A percentile compares a stretch with the other conserved stretches of the same genome.
phyloP scores from a whole-genome alignment of 2,113 vertebrate genomes.

The Nymphicus hollandicus region DNA sequence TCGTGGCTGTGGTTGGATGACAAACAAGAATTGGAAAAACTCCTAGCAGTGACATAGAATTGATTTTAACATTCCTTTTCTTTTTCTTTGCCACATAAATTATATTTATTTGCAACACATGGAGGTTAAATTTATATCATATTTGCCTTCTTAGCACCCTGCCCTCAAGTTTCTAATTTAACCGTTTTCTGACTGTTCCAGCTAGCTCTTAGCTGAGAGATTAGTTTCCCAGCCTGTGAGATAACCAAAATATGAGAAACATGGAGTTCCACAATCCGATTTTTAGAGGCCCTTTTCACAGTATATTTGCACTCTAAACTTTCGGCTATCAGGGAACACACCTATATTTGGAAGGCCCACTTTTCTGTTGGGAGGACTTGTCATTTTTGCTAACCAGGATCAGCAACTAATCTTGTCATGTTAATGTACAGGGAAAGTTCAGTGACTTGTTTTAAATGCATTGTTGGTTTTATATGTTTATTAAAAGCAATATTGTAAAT shows the following conservation, averaged over 20 bases:
- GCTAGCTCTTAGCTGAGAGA: not conserved
- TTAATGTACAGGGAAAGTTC: not conserved
- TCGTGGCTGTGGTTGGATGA: not conserved
- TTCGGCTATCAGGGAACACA: constrained; percentile 1
- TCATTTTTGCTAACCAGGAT: constrained; percentile 4
- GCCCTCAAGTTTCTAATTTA: constrained; percentile 20
- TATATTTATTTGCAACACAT: not conserved
- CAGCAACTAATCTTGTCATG: not conserved
- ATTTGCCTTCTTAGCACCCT: constrained; percentile 28
- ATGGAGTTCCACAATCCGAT: not conserved
- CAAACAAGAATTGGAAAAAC: not conserved
- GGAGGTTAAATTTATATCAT: not conserved
- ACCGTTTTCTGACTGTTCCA: constrained; percentile 25
- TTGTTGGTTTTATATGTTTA: constrained; percentile 4
- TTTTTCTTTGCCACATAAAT: not conserved
- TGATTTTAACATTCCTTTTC: constrained; percentile 7
- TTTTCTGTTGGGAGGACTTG: constrained; percentile 9
- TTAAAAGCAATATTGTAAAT: not conserved
- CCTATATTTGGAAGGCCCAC: not conserved
- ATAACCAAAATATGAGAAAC: constrained; percentile 9
- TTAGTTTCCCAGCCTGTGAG: constrained; percentile 2
- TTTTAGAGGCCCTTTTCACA: constrained; percentile 30
- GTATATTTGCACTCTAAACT: constrained; percentile 7
- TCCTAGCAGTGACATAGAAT: not conserved
- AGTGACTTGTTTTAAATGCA: constrained; percentile 38